Evolutionary conservation across 2,888 invertebrate genomes (phyloP).

Genomic region (Dastarcus helophoroides): DNA sequence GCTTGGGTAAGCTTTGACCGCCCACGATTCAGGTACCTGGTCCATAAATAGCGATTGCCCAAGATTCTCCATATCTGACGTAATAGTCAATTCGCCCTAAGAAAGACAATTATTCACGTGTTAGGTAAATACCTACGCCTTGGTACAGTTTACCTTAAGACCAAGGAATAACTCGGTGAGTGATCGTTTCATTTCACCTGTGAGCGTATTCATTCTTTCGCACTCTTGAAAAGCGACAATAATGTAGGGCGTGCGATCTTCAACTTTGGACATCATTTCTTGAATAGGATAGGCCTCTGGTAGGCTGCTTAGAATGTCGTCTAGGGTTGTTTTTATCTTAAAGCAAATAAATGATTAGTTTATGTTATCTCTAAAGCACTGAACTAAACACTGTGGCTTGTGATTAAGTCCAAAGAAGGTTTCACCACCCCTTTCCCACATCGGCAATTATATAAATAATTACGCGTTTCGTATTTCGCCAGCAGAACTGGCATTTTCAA

Average conservation of each 20-base stretch:
- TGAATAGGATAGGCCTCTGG: conserved; percentile 79
- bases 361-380: too few relatives aligned
- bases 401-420: too few relatives aligned
- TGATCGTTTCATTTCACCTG: conserved; percentile 68
- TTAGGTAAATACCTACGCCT: too few relatives aligned
- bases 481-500: too few relatives aligned
- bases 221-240: conserved; percentile 91
- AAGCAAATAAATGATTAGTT: too few relatives aligned
- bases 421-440: too few relatives aligned
- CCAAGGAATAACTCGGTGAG: conserved; percentile 79
- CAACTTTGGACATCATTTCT: conserved; percentile 76
- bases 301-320: conserved; percentile 79
- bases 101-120: too few relatives aligned
- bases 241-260: conserved; percentile 82
- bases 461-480: too few relatives aligned
- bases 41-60: conserved; percentile 83
- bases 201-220: conserved; percentile 86
- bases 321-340: conserved; percentile 61
- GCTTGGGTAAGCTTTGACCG: conserved; percentile 79
- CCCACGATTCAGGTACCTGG: conserved; percentile 77
- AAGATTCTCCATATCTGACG: conserved; percentile 80
- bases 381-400: too few relatives aligned
- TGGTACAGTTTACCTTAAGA: too few relatives aligned
- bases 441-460: too few relatives aligned
- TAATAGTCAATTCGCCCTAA: conserved; percentile 89